Evolutionary conservation across 2,888 invertebrate species (phyloP), one percentile per base, ranked within the genome.

Genomic region (Phengaris alcon): DNA sequence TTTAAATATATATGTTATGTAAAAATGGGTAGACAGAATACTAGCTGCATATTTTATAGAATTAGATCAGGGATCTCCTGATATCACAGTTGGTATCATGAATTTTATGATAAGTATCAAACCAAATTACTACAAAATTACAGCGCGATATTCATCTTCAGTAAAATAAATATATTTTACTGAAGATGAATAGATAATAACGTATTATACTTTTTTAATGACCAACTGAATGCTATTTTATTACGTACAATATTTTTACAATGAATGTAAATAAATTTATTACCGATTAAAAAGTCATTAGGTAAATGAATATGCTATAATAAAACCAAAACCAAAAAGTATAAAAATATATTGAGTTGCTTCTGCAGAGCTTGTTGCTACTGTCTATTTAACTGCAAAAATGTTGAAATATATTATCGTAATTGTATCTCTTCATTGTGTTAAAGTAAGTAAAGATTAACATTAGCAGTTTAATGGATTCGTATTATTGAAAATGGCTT

Each of bases 391-490:
- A 12, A 6, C 35, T 44, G 35, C 13, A 44, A 35, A 48, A 10
- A 72, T 72, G 72, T 54, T 72, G 3, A 72, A 72, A 54, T 54
- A 35, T 72, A 52, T 72, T 52, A 2, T 72, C 12, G 22, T 54
- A 22, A 35, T 72, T 22, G 0, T 52, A 35, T 72, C 22, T 35
- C 13, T 70, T 51, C 8, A 52, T 10, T 54, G 54, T 72, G 35
- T 72, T 35, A 72, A 12, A 35, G 72, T 72, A 72, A 69, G 69
- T 9, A 69, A 22, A 35, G 12, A 64, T 35, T 52, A 48, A 48
- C 6, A 6, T 48, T 48, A 0, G 4, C 48, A 7, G 8, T 48
- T 6, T 48, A 48, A n/a, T 57, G 57, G 7, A 57, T 6, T 13
- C 5, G 15, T 6, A n/a, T 57, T 6, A n/a, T 57, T 35, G 5